These are phyloP conservation scores for Glaucidium brasilianum DNA, from an alignment of 2,113 vertebrate species.

Conservation along the genomic window DNA sequence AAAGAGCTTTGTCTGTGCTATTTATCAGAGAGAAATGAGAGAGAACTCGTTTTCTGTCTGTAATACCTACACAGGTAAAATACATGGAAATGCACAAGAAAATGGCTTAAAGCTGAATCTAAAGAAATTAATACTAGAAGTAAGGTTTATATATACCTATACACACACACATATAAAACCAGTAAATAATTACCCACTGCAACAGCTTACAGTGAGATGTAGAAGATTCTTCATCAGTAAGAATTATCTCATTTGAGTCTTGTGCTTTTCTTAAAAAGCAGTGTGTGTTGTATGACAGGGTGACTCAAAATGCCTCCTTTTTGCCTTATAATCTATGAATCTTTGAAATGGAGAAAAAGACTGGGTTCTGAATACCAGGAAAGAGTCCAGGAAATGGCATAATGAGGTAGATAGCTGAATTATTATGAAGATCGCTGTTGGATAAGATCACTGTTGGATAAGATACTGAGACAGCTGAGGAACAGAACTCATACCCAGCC, in stretches of 20 bases:
- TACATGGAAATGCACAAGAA: not conserved
- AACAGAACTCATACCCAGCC: constrained; percentile 8
- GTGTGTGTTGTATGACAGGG: not conserved
- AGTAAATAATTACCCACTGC: not conserved
- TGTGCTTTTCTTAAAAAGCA: not conserved
- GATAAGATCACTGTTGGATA: constrained; percentile 19
- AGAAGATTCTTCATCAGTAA: not conserved
- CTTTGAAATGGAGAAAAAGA: not conserved
- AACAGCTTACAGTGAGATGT: not conserved
- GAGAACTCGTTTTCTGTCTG: not conserved
- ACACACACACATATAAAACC: not conserved
- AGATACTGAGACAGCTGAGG: constrained; percentile 25
- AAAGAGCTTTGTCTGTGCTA: not conserved
- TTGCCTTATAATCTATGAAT: constrained; percentile 2
- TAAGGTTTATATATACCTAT: not conserved
- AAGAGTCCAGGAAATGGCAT: constrained; percentile 19
- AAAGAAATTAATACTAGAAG: not conserved
- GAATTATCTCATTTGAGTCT: not conserved
- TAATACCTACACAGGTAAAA: not conserved
- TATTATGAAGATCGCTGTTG: constrained; percentile 18
- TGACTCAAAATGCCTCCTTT: constrained; percentile 13
- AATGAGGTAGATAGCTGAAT: constrained; percentile 31
- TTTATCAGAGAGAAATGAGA: not conserved
- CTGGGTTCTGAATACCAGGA: not conserved
- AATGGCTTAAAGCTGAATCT: not conserved